A percentile compares a stretch with the other conserved stretches of the same genome.
Conservation (phyloP, 2,797 vertebrate species). For the Chrosomus eos region DNA sequence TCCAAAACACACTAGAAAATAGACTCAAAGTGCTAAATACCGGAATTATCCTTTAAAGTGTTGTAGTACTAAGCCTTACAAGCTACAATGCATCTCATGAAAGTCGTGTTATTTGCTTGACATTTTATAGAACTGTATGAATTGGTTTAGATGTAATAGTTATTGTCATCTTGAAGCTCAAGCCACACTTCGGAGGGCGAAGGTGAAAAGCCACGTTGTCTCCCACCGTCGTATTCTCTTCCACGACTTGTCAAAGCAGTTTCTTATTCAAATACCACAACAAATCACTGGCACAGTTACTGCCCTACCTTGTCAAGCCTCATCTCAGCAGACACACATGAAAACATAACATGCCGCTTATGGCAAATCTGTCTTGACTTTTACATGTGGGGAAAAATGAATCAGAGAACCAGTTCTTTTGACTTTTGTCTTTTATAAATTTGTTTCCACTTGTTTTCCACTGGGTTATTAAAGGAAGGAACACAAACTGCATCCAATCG, state of each 20-base stretch:
- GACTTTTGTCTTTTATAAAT: slow-evolving; percentile 43
- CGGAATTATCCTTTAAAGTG: no score
- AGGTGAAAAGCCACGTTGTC: slow-evolving; percentile 29
- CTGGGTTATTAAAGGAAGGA: slow-evolving; percentile 51
- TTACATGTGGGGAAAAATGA: slow-evolving; percentile 51
- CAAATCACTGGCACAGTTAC: slow-evolving; percentile 10
- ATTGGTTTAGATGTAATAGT: background rate
- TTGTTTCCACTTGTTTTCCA: slow-evolving; percentile 49
- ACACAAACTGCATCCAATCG: slow-evolving; percentile 66
- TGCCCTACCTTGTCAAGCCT: slow-evolving; percentile 29
- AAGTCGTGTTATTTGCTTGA: background rate
- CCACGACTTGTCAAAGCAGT: slow-evolving; percentile 23
- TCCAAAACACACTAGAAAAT: no score
- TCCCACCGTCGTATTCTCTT: slow-evolving; percentile 20
- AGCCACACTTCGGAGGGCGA: slow-evolving; percentile 3
- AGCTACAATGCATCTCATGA: background rate
- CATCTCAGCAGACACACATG: slow-evolving; percentile 18
- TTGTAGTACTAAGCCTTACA: background rate
- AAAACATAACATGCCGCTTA: slow-evolving; percentile 28
- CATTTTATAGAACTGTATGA: background rate
- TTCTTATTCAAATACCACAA: slow-evolving; percentile 16
- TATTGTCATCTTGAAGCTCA: slow-evolving; percentile 27
- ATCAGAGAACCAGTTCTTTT: slow-evolving; percentile 49
- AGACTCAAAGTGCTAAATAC: no score
- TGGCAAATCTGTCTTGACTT: slow-evolving; percentile 44